Evolutionary conservation across 2,888 invertebrate genomes (phyloP).

Genomic region (Drosophila buzzatii): DNA sequence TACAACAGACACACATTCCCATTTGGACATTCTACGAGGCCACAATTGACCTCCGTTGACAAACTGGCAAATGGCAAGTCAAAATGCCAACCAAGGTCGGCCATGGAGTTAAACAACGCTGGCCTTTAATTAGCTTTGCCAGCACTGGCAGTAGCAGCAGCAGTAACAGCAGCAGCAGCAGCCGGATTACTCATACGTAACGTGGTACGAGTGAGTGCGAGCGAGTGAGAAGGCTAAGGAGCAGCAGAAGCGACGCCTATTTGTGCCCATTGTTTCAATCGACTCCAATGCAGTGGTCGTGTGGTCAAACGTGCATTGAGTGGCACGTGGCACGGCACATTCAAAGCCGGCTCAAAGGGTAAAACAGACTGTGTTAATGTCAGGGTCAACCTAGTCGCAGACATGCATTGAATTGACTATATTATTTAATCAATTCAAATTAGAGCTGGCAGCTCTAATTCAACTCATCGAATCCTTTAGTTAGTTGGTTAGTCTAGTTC

Average conservation of each 20-base stretch:
- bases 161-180: constrained; percentile 21
- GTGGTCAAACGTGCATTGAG: constrained; percentile 70
- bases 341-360: constrained; percentile 28
- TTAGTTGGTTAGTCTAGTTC: too few species aligned
- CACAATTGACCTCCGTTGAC: constrained; percentile 43
- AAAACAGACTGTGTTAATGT: constrained; percentile 56
- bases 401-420: constrained; percentile 45
- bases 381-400: constrained; percentile 63
- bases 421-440: constrained; percentile 41
- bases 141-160: constrained; percentile 28
- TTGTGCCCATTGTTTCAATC: constrained; percentile 52
- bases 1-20: constrained; percentile 18
- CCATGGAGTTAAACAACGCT: constrained; percentile 64
- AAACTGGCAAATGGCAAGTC: constrained; percentile 44
- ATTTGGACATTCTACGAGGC: constrained; percentile 20
- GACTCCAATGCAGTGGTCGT: constrained; percentile 21
- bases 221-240: constrained; percentile 7
- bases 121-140: constrained; percentile 72
- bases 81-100: constrained; percentile 55
- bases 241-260: constrained; percentile 17
- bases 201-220: constrained; percentile 32
- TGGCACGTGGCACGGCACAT: constrained; percentile 51
- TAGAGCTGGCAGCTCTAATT: not conserved
- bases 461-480: not conserved
- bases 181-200: constrained; percentile 71